Evolutionary conservation across 1,140 invertebrate species (phyloP).

Genomic region (Zelostemma sp.): DNA sequence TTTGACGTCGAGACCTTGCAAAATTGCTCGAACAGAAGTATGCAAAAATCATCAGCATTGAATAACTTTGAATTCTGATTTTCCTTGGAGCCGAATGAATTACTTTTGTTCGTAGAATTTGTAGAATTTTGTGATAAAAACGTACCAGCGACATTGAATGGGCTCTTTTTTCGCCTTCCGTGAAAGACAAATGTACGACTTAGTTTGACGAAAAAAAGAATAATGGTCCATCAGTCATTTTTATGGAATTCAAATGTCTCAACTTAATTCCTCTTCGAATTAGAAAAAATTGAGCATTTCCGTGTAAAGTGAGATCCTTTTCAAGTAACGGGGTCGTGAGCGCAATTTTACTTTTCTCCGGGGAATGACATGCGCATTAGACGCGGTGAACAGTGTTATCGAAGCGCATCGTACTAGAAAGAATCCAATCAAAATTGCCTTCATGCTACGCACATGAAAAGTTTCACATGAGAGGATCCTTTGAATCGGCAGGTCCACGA

Average conservation of each 20-base stretch:
- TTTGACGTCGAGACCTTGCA: background rate
- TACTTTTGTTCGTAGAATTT: conserved; percentile 29
- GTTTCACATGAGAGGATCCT: conserved; percentile 30
- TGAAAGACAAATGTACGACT: background rate
- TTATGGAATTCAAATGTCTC: too few species aligned
- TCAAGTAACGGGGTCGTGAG: conserved; percentile 37
- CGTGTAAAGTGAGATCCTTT: conserved; percentile 25
- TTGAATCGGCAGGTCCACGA: conserved; percentile 14
- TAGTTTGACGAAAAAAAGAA: background rate
- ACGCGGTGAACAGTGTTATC: conserved; percentile 35
- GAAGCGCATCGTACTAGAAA: conserved; percentile 44
- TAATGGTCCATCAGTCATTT: too few species aligned
- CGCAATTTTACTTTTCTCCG: conserved; percentile 42
- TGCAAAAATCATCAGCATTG: conserved; percentile 32
- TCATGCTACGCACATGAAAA: conserved; percentile 34
- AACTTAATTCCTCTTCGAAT: too few species aligned
- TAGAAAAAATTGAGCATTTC: background rate
- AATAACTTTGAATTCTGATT: conserved; percentile 30
- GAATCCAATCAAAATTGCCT: conserved; percentile 45
- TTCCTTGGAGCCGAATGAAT: too few species aligned
- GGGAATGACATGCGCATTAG: conserved; percentile 31
- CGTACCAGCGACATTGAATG: conserved; percentile 10
- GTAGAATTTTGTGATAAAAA: conserved; percentile 41
- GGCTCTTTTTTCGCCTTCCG: conserved; percentile 24
- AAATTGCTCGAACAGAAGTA: too few species aligned